Percentiles rank a stretch among this genome's conserved stretches.
Conservation (phyloP, 2,113 vertebrate species). For the Thamnophis sirtalis region DNA sequence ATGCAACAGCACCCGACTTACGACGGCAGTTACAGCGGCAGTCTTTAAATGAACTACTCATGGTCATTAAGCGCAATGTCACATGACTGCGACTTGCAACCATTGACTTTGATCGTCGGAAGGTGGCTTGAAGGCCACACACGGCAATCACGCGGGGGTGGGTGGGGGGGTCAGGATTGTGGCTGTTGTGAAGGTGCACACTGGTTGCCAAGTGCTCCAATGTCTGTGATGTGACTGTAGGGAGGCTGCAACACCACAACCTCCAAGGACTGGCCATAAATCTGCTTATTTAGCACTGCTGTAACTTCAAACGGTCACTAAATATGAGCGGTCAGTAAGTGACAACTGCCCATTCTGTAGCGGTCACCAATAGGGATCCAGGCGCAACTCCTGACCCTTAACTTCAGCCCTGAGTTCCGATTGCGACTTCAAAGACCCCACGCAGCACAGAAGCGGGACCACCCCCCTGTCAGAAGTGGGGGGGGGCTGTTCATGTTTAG, state of each 20-base stretch:
- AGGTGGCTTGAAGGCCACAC: not conserved
- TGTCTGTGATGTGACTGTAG: not conserved
- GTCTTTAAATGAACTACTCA: not conserved
- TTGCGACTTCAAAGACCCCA: not conserved
- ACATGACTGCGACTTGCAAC: not conserved
- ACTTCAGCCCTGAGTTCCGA: not conserved
- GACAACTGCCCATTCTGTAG: not conserved
- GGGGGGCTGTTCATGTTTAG: not conserved
- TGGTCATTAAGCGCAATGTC: not conserved
- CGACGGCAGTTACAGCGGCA: not conserved
- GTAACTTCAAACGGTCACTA: not conserved
- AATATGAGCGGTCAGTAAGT: not conserved
- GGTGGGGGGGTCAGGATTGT: not conserved
- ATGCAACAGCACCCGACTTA: not conserved
- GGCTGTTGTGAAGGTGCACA: not conserved
- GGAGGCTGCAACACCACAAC: not conserved
- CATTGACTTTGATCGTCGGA: not conserved
- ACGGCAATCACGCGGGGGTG: rapidly evolving
- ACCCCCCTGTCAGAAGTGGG: not conserved
- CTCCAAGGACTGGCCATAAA: not conserved
- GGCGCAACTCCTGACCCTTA: not conserved
- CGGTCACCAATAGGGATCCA: not conserved
- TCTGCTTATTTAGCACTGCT: not conserved
- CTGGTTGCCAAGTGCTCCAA: not conserved
- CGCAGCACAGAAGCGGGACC: not conserved